These are phyloP conservation scores for Epinephelus awoara DNA, from an alignment of 2,797 vertebrate species.

Conservation along the genomic window DNA sequence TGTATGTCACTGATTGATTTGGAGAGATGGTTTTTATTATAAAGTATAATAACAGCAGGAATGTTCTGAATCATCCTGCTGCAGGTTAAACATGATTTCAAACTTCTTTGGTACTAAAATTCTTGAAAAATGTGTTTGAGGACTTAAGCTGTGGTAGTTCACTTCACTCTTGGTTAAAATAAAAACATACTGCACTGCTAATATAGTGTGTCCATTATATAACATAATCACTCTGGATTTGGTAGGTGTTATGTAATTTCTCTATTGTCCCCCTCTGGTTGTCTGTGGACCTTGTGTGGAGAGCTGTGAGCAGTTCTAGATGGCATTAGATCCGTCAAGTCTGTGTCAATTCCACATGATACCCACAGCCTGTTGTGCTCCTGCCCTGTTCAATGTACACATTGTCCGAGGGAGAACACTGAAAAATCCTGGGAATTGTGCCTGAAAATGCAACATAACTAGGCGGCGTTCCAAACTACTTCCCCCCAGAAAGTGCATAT, in stretches of 20 bases:
- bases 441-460: conserved; percentile 57
- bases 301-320: conserved; percentile 51
- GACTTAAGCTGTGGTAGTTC: neutral
- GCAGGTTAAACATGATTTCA: neutral
- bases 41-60: neutral
- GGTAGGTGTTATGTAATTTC: conserved; percentile 59
- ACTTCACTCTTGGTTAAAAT: conserved; percentile 11
- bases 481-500: conserved; percentile 45
- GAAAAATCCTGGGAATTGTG: conserved; percentile 66
- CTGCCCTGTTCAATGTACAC: conserved; percentile 69
- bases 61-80: conserved; percentile 1
- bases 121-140: neutral
- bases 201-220: conserved; percentile 45
- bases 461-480: conserved; percentile 50
- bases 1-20: conserved; percentile 44
- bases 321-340: conserved; percentile 55
- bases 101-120: neutral
- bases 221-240: conserved; percentile 46
- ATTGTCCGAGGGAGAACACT: conserved; percentile 68
- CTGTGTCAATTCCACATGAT: conserved; percentile 74
- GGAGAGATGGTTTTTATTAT: conserved; percentile 22
- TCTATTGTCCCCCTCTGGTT: conserved; percentile 53
- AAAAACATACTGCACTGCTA: conserved; percentile 38
- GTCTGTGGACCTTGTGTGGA: conserved; percentile 44
- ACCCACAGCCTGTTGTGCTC: conserved; percentile 56